A percentile compares a stretch with the other conserved stretches of the same genome.
Conservation (phyloP, 2,113 vertebrate species). For the Tragelaphus strepsiceros region DNA sequence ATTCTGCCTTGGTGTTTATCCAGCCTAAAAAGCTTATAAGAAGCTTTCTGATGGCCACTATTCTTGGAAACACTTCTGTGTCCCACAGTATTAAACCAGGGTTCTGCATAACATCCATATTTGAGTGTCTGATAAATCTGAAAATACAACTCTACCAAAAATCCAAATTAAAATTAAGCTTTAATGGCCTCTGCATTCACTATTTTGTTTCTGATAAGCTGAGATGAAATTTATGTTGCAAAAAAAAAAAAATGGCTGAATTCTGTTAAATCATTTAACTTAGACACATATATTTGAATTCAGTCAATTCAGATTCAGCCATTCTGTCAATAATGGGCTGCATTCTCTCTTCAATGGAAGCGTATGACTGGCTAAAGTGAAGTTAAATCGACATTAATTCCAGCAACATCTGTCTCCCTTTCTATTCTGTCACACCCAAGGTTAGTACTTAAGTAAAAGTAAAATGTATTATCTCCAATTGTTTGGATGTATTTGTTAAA, state of each 20-base stretch:
- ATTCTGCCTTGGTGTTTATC: not conserved
- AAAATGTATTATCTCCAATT: not conserved
- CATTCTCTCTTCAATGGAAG: not conserved
- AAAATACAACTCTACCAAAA: not conserved
- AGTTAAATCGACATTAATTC: not conserved
- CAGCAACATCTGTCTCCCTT: not conserved
- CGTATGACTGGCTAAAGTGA: not conserved
- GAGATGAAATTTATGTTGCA: not conserved
- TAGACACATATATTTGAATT: not conserved
- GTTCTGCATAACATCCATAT: not conserved
- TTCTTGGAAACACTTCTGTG: not conserved
- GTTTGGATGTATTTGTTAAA: not conserved
- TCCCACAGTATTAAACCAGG: not conserved
- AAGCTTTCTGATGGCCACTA: not conserved
- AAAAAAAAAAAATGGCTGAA: not conserved
- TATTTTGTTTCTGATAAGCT: not conserved
- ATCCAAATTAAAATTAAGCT: not conserved
- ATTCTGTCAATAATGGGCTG: not conserved
- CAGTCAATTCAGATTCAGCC: not conserved
- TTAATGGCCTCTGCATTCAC: not conserved
- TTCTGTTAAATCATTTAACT: not conserved
- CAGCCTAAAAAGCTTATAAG: not conserved
- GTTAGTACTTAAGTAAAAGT: not conserved
- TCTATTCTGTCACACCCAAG: not conserved
- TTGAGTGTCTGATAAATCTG: not conserved